phyloP scores from a whole-genome alignment of 1,140 invertebrate genomes.

The Ceratoteleas bidentatus region DNA sequence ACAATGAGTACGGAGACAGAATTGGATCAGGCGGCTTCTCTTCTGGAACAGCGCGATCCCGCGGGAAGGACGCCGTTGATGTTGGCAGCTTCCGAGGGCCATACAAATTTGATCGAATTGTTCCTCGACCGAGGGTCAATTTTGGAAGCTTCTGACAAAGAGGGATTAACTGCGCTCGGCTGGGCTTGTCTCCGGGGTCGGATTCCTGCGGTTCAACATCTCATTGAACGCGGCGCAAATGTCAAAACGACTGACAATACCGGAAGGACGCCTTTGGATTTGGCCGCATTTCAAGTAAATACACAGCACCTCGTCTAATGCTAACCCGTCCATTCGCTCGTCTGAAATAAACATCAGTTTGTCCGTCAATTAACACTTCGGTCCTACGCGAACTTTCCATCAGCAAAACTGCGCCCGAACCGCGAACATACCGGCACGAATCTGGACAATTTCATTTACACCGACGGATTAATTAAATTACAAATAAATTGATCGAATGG shows the following conservation, averaged over 20 bases:
- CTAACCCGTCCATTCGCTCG: slow-evolving; percentile 18
- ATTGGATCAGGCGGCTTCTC: slow-evolving; percentile 82
- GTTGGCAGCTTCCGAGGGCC: slow-evolving; percentile 94
- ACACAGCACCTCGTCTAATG: slow-evolving; percentile 6
- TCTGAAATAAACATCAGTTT: slow-evolving; percentile 16
- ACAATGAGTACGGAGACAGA: slow-evolving; percentile 81
- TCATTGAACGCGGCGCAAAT: slow-evolving; percentile 92
- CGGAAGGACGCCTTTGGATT: slow-evolving; percentile 93
- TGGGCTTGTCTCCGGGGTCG: slow-evolving; percentile 96
- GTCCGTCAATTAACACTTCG: slow-evolving; percentile 26
- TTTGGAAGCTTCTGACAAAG: slow-evolving; percentile 89
- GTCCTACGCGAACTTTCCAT: neutral
- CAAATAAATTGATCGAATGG: too few species aligned
- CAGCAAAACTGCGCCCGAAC: neutral
- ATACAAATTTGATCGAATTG: slow-evolving; percentile 92
- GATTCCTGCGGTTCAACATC: slow-evolving; percentile 87
- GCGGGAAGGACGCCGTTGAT: slow-evolving; percentile 90
- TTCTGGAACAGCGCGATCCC: slow-evolving; percentile 86
- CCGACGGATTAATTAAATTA: neutral
- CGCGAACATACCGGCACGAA: too few species aligned
- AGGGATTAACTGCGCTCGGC: slow-evolving; percentile 93
- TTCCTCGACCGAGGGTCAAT: slow-evolving; percentile 92
- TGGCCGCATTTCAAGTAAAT: slow-evolving; percentile 92
- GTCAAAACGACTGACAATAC: slow-evolving; percentile 91
- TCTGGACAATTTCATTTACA: neutral